These are phyloP conservation scores for Galeopsomyia nigrocyanea DNA, from an alignment of 2,888 invertebrate genomes.

Conservation along the genomic window DNA sequence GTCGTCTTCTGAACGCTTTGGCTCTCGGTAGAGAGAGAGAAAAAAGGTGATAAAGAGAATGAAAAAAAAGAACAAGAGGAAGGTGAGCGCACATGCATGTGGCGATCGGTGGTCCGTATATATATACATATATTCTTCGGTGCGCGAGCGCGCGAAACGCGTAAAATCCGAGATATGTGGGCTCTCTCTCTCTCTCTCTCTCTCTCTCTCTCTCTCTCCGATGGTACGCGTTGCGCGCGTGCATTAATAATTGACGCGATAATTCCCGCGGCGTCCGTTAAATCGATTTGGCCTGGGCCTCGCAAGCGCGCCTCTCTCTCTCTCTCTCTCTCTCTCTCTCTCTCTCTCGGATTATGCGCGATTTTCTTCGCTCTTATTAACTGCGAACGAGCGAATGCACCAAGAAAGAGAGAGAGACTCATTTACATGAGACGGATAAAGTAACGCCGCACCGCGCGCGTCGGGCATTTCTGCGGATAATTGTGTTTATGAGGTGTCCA, in stretches of 20 bases:
- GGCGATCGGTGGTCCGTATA: conserved; percentile 23
- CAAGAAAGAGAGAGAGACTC: conserved; percentile 25
- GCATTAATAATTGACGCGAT: conserved; percentile 54
- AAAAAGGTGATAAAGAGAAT: conserved; percentile 51
- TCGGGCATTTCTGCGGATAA: conserved; percentile 45
- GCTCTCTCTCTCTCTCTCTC: conserved; percentile 13
- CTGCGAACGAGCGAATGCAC: conserved; percentile 40
- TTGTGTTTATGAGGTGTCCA: conserved; percentile 46
- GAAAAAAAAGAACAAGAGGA: conserved; percentile 49
- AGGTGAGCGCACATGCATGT: conserved; percentile 24
- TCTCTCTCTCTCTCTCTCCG: background rate
- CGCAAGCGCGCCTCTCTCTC: no score
- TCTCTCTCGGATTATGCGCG: conserved; percentile 42
- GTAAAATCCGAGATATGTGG: conserved; percentile 60
- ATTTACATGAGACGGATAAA: conserved; percentile 47
- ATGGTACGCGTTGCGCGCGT: conserved; percentile 14
- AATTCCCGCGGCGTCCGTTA: conserved; percentile 50
- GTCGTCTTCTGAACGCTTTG: conserved; percentile 38
- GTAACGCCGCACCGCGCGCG: conserved; percentile 31
- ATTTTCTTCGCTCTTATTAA: conserved; percentile 48
- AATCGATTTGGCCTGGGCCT: conserved; percentile 41
- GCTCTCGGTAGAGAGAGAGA: background rate
- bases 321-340: no score
- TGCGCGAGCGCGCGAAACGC: conserved; percentile 51
- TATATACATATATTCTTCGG: no score